Evolutionary conservation across 2,113 vertebrate genomes (phyloP).

Genomic region (Thunnus thynnus): DNA sequence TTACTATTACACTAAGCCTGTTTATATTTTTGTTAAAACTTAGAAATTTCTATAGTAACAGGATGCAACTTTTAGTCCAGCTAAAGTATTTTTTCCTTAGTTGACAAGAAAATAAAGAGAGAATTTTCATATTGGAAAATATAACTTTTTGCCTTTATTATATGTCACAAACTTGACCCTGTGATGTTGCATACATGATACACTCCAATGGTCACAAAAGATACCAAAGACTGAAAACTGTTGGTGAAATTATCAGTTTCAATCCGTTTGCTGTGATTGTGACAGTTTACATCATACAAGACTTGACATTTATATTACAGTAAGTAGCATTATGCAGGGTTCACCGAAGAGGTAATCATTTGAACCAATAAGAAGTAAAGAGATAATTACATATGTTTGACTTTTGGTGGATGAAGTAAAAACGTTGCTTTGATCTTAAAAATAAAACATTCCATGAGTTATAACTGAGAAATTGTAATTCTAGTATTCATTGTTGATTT

Average conservation of each 20-base stretch:
- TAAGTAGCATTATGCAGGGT: conserved; percentile 39
- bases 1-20: conserved; percentile 1
- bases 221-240: background rate
- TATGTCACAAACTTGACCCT: background rate
- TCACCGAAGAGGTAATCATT: conserved; percentile 47
- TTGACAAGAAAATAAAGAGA: conserved; percentile 6
- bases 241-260: background rate
- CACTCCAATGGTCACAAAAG: background rate
- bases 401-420: conserved; percentile 49
- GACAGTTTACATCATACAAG: background rate
- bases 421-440: conserved; percentile 53
- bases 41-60: conserved; percentile 14
- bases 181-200: background rate
- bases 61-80: conserved; percentile 9
- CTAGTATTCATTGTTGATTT: conserved; percentile 64
- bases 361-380: conserved; percentile 36
- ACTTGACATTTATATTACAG: conserved; percentile 21
- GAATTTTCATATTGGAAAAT: background rate
- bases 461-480: conserved; percentile 47
- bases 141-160: background rate
- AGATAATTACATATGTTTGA: conserved; percentile 45
- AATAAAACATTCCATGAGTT: conserved; percentile 41
- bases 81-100: background rate
- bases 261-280: too few relatives aligned
- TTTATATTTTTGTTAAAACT: conserved; percentile 6